phyloP scores from a whole-genome alignment of 2,888 invertebrate genomes.

The Dilophus febrilis region DNA sequence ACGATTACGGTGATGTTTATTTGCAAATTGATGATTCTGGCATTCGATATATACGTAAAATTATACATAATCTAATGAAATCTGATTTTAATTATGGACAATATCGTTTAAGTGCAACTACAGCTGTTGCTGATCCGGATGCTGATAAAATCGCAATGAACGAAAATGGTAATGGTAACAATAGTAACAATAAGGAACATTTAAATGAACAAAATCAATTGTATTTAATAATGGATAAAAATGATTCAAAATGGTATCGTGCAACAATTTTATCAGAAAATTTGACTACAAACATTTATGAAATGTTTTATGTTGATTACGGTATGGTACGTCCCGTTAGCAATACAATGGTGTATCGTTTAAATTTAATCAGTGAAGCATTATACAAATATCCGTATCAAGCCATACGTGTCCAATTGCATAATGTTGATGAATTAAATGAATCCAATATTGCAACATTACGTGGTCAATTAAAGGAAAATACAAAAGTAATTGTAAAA shows the following conservation, averaged over 20 bases:
- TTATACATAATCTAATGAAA: not conserved
- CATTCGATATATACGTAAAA: conserved; percentile 19
- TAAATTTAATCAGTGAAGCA: conserved; percentile 36
- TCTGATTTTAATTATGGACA: too few species aligned
- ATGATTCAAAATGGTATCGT: conserved; percentile 28
- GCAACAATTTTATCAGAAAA: conserved; percentile 23
- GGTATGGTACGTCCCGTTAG: conserved; percentile 32
- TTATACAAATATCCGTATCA: conserved; percentile 39
- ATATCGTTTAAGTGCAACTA: too few species aligned
- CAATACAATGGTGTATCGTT: conserved; percentile 29
- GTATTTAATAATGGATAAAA: too few species aligned
- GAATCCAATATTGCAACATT: conserved; percentile 35
- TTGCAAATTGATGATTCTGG: conserved; percentile 23
- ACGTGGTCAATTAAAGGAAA: conserved; percentile 38
- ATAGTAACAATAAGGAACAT: too few species aligned
- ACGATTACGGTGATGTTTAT: conserved; percentile 24
- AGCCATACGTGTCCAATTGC: conserved; percentile 40
- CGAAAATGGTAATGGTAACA: too few species aligned
- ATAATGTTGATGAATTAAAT: conserved; percentile 37
- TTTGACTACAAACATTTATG: conserved; percentile 20
- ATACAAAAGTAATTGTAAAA: conserved; percentile 27
- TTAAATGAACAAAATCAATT: too few species aligned
- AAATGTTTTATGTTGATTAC: conserved; percentile 37
- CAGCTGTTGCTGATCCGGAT: too few species aligned
- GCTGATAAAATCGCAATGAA: too few species aligned